Evolutionary conservation across 2,888 invertebrate genomes (phyloP).

Genomic region (Megaustenia siamemsis): DNA sequence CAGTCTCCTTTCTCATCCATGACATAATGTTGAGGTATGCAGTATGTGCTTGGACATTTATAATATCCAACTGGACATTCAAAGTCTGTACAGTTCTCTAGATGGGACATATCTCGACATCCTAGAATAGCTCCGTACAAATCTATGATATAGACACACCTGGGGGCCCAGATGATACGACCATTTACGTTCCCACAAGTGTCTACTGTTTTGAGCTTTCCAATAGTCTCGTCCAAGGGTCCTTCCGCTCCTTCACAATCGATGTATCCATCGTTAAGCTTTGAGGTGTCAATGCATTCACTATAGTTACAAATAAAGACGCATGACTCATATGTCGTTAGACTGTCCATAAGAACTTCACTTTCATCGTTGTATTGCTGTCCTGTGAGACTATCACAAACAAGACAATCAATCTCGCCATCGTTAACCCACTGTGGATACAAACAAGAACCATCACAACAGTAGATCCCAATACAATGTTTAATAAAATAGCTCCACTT

Average conservation of each 20-base stretch:
- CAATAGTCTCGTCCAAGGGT: neutral
- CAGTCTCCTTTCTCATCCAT: too few species aligned
- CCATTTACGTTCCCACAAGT: neutral
- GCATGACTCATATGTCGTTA: neutral
- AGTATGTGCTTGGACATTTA: too few species aligned
- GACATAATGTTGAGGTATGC: too few species aligned
- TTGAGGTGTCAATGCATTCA: neutral
- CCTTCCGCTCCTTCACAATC: neutral
- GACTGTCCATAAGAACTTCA: too few species aligned
- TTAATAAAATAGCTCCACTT: too few species aligned
- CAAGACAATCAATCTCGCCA: neutral
- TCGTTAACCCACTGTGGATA: neutral
- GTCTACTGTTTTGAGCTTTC: neutral
- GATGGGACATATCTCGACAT: conserved; percentile 28
- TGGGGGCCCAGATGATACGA: neutral
- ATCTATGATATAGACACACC: conserved; percentile 22
- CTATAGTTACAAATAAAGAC: neutral
- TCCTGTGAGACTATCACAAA: neutral
- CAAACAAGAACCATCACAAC: conserved; percentile 22
- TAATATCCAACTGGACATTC: conserved; percentile 3
- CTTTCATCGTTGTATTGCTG: neutral
- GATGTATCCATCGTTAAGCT: neutral
- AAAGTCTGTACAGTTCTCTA: conserved; percentile 5
- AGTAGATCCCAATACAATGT: neutral
- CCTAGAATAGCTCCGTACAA: neutral